Evolutionary conservation across 2,113 vertebrate genomes (phyloP).

Genomic region (Indicator maculatus): DNA sequence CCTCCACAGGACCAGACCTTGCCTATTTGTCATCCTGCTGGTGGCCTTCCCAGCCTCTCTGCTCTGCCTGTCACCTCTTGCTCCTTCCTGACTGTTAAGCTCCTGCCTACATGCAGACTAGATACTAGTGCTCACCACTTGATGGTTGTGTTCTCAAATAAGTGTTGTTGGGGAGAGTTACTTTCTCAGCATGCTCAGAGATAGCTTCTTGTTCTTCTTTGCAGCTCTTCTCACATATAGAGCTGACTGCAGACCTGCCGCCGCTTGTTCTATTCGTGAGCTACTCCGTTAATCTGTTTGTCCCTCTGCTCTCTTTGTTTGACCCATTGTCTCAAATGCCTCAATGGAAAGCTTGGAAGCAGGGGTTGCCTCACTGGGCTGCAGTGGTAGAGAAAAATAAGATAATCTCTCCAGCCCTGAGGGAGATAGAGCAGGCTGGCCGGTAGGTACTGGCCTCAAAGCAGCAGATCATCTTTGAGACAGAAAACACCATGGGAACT

Average conservation of each 20-base stretch:
- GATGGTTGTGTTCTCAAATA: not conserved
- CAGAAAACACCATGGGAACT: not conserved
- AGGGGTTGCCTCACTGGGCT: not conserved
- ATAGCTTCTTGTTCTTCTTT: not conserved
- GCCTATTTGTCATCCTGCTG: rapidly evolving
- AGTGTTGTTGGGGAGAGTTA: not conserved
- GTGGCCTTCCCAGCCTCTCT: rapidly evolving
- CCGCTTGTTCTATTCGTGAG: not conserved
- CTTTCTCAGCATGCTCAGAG: not conserved
- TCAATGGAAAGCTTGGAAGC: not conserved
- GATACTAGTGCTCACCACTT: not conserved
- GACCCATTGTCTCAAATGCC: not conserved
- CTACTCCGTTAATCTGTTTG: not conserved
- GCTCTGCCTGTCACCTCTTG: not conserved
- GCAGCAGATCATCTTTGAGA: not conserved
- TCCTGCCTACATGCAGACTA: not conserved
- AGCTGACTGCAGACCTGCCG: not conserved
- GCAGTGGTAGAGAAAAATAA: not conserved
- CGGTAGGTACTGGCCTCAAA: not conserved
- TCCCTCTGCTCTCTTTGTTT: not conserved
- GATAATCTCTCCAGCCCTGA: not conserved
- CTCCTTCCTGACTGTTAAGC: not conserved
- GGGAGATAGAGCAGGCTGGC: not conserved
- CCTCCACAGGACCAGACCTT: not conserved
- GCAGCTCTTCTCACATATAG: not conserved